phyloP scores from a whole-genome alignment of 1,140 invertebrate genomes.

The Pantala flavescens region DNA sequence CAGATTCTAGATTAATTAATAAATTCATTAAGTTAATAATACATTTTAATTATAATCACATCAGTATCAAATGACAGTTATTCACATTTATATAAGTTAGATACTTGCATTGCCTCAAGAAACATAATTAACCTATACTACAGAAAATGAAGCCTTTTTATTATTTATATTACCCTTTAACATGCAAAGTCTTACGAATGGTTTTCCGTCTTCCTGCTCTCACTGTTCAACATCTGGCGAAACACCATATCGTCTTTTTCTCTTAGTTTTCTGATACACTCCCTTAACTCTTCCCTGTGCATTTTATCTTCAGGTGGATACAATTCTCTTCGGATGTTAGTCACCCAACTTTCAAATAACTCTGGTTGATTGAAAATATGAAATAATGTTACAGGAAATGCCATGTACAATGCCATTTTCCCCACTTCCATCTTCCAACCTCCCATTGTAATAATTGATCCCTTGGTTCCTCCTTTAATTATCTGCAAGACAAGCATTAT shows the following conservation, averaged over 20 bases:
- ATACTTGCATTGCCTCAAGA: no score
- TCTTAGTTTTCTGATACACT: conserved; percentile 45
- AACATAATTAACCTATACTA: no score
- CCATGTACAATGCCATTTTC: conserved; percentile 74
- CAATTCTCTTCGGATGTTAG: conserved; percentile 51
- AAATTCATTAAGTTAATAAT: no score
- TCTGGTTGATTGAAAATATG: conserved; percentile 76
- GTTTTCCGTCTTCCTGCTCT: conserved; percentile 30
- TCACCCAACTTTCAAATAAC: conserved; percentile 70
- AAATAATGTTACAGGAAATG: conserved; percentile 72
- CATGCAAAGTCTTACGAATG: neutral
- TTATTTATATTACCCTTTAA: no score
- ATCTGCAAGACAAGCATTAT: no score
- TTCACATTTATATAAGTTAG: no score
- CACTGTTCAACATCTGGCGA: conserved; percentile 34
- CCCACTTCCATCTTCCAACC: conserved; percentile 68
- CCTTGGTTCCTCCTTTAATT: no score
- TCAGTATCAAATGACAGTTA: no score
- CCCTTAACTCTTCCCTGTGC: conserved; percentile 43
- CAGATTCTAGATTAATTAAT: no score
- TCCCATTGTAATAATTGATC: conserved; percentile 44
- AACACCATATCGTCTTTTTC: conserved; percentile 38
- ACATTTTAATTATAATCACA: no score
- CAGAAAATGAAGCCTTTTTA: no score
- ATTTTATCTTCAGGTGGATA: conserved; percentile 55